Conservation (phyloP, 2,888 invertebrate species). For the Tuta absoluta region DNA sequence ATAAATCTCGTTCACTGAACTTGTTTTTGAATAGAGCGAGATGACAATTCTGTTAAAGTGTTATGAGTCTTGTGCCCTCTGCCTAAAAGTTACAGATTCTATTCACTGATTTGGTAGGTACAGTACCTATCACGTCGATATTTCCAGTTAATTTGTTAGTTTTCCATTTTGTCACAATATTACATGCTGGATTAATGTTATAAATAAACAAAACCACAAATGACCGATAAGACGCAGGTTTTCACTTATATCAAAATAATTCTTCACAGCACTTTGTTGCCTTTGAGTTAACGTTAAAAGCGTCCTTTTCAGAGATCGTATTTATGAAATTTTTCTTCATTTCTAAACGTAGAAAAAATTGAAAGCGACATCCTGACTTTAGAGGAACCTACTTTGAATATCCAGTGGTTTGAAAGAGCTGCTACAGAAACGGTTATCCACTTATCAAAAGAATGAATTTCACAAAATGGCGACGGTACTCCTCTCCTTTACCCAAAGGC, state of each 20-base stretch:
- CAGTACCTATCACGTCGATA: too few species aligned
- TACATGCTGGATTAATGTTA: too few species aligned
- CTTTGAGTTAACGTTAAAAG: slow-evolving; percentile 18
- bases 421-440: slow-evolving; percentile 51
- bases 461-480: slow-evolving; percentile 48
- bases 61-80: too few species aligned
- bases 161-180: too few species aligned
- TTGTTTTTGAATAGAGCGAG: not conserved
- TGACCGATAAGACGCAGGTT: too few species aligned
- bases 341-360: slow-evolving; percentile 20
- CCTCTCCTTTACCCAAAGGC: slow-evolving; percentile 38
- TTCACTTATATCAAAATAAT: not conserved
- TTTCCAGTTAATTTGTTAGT: too few species aligned
- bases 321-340: slow-evolving; percentile 20
- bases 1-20: not conserved
- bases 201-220: too few species aligned
- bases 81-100: too few species aligned
- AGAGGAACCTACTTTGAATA: slow-evolving; percentile 28
- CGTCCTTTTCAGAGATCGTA: slow-evolving; percentile 14
- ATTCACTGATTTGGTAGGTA: too few species aligned
- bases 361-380: slow-evolving; percentile 20
- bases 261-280: slow-evolving; percentile 12
- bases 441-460: slow-evolving; percentile 37
- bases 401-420: slow-evolving; percentile 30
- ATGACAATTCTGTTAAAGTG: not conserved